Evolutionary conservation across 2,797 vertebrate genomes (phyloP).

Genomic region (Danio albolineatus): DNA sequence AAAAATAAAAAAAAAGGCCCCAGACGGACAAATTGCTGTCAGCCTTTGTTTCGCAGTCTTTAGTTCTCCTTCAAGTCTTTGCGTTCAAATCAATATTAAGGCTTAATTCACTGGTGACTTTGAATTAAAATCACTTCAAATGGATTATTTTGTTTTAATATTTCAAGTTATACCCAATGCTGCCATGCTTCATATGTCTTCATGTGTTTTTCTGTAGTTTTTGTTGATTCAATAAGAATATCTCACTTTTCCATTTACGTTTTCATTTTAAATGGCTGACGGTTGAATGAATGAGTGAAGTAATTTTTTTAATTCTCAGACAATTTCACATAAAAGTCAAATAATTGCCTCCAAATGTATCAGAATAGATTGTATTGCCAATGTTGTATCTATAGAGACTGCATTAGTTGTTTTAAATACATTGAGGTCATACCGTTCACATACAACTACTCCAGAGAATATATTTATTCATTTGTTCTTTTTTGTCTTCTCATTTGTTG

Average conservation of each 20-base stretch:
- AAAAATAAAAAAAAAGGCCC: neutral
- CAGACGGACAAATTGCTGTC: conserved; percentile 15
- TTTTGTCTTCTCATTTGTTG: neutral
- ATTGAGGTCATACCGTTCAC: neutral
- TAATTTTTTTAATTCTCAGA: neutral
- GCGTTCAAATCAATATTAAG: conserved; percentile 10
- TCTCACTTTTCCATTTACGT: neutral
- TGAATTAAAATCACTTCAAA: neutral
- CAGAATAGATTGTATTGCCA: neutral
- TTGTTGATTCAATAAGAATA: neutral
- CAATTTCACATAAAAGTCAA: neutral
- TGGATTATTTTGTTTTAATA: neutral
- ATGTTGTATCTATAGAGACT: neutral
- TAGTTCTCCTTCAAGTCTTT: neutral
- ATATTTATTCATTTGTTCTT: neutral
- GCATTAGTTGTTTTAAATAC: neutral
- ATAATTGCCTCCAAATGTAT: neutral
- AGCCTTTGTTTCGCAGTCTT: neutral
- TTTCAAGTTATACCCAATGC: neutral
- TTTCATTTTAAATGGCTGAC: neutral
- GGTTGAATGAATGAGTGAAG: neutral
- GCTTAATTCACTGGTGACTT: neutral
- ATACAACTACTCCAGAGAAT: neutral
- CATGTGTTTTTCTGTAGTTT: neutral
- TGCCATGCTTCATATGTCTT: neutral